Conservation (phyloP, 1,140 invertebrate species). For the Dryas iulia region DNA sequence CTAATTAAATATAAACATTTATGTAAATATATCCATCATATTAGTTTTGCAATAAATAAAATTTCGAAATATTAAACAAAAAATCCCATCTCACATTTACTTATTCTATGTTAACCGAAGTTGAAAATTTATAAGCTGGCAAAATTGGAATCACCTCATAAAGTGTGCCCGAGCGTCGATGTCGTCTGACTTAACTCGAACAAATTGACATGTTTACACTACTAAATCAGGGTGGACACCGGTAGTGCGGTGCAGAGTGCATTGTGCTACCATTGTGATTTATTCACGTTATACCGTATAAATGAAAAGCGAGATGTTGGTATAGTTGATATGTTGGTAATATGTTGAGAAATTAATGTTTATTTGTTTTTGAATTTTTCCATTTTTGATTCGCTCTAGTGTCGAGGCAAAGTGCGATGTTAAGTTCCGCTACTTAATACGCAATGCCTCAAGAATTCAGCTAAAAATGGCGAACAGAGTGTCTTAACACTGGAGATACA, state of each 20-base stretch:
- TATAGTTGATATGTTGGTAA: conserved; percentile 30
- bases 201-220: conserved; percentile 60
- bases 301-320: conserved; percentile 37
- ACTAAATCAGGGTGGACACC: conserved; percentile 42
- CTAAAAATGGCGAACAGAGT: no score
- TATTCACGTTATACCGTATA: conserved; percentile 53
- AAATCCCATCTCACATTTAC: neutral
- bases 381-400: no score
- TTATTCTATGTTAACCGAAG: neutral
- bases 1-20: no score
- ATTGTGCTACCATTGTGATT: conserved; percentile 41
- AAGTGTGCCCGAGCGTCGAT: conserved; percentile 43
- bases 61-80: no score
- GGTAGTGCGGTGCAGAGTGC: conserved; percentile 18
- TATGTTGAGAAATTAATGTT: neutral
- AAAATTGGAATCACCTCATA: conserved; percentile 58
- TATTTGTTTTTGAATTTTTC: neutral
- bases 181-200: conserved; percentile 44
- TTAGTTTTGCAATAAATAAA: no score
- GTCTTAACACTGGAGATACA: no score
- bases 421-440: no score
- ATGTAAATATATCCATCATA: no score
- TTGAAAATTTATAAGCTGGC: conserved; percentile 55
- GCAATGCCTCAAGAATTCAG: no score
- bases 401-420: no score